Evolutionary conservation across 2,113 vertebrate genomes (phyloP), one percentile per base, ranked within the genome.

Genomic region (Chelonoidis abingdonii): DNA sequence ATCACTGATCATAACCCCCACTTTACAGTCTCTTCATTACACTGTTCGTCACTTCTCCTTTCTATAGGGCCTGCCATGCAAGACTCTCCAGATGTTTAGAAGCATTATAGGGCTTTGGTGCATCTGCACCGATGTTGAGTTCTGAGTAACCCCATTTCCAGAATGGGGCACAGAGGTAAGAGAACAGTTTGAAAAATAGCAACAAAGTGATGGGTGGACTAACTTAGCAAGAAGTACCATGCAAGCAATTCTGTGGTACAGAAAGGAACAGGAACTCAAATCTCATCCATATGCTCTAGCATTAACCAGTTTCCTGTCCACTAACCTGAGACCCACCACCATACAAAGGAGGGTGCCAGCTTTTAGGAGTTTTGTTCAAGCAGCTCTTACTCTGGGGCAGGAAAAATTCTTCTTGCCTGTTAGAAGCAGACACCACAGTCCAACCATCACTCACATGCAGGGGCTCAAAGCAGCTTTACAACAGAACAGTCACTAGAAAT

Each of bases 1-100:
- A 0, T 56, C 90, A 2, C 65, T 38, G n/a, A 38, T 53, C 35
- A 6, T n/a, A 78, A 5, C 5, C 2, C n/a, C 5, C 25, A 2
- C 9, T 4, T 52, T 5, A 31, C 53, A 8, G 22, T 69, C 35
- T 78, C 22, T 76, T 47, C 41, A 22, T 27, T 25, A 12, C 24
- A 47, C 25, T 47, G 41, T 21, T 13, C 12, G 3, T 14, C 41
- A 8, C 5, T 19, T 38, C 21, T 19, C 65, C 17, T 69, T 69
- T 24, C 75, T 78, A 14, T 27, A 44, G 9, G 13, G 24, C 41
- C 75, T 27, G 27, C 41, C 75, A 47, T 78, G 38, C 12, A 47
- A 78, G 13, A 14, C 10, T 72, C 14, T 22, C 38, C 27, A 25
- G 38, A 47, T 27, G 3, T 24, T 27, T 47, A 25, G 41, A 78